Base-by-base conservation (phyloP, 2,888 invertebrate genomes). In the Xanthorhoe designata region DNA sequence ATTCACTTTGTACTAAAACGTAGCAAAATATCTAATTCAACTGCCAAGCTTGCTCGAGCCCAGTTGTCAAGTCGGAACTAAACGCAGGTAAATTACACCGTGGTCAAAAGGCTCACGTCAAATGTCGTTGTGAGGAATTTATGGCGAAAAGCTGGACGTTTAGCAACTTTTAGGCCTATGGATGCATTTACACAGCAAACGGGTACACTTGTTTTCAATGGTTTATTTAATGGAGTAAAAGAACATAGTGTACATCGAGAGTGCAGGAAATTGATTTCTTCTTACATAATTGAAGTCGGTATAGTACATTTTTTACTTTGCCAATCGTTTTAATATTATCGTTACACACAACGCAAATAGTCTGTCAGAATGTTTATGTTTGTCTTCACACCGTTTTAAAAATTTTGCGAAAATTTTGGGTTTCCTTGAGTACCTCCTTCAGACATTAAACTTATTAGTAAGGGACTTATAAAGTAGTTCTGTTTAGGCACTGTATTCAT, bases 101-200 rank as follows among this genome's bases (percentile, higher is more conserved):
- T 55, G 72, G 73, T 70, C 73, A 70, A 70, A 72, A 61, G 38
- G 66, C 65, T 68, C 51, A 64, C 69, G 75, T 76, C 73, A 73
- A 70, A 71, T 66, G 75, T 74, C 72, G 54, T 61, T 53, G 66
- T 63, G 67, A 70, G 63, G 69, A 74, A 75, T 76, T 76, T 76
- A 76, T 74, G 66, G 69, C 57, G 50, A 29, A 66, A 62, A 51
- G 63, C 69, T 24, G 45, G 56, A 61, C 52, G 52, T 53, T 68
- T 57, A 60, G 56, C 42, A 64, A 61, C 42, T 62, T 69, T 68
- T 10, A 60, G 57, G 69, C 56, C 64, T 62, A 59, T 6, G 29
- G 24, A 18, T 1, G 4, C 15, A 42, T 54, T 58, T 32, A 6
- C 9, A 24, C 9, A 32, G 54, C 18, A 62, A 54, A 2, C 58